Conservation (phyloP, 2,888 invertebrate species). For the Dascillus cervinus region DNA sequence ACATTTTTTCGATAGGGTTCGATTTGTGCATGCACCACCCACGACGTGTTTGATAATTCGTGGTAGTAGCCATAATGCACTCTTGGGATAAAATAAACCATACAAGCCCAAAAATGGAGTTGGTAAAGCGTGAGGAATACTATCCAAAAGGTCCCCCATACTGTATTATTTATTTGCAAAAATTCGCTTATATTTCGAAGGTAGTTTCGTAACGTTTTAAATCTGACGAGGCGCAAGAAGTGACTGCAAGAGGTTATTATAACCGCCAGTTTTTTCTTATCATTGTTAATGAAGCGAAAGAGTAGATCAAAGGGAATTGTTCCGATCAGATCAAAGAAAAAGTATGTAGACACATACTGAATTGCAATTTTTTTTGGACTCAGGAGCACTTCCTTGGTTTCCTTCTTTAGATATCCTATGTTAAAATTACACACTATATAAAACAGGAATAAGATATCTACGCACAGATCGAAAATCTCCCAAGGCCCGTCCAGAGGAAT, state of each 20-base stretch:
- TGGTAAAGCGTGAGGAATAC: conserved; percentile 10
- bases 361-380: conserved; percentile 12
- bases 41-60: conserved; percentile 8
- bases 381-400: conserved; percentile 19
- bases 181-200: conserved; percentile 8
- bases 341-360: conserved; percentile 16
- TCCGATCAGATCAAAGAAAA: conserved; percentile 17
- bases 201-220: conserved; percentile 7
- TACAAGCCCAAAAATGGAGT: conserved; percentile 21
- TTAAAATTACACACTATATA: conserved; percentile 34
- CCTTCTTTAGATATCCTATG: conserved; percentile 26
- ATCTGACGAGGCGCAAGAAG: conserved; percentile 7
- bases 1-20: conserved; percentile 7
- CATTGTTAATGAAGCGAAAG: neutral
- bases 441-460: conserved; percentile 21
- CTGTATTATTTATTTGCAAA: conserved; percentile 1
- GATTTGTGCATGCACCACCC: conserved; percentile 11
- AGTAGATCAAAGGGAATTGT: conserved; percentile 8
- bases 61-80: conserved; percentile 7
- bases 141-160: conserved; percentile 8
- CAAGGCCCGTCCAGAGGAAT: neutral
- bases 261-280: neutral
- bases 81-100: conserved; percentile 14
- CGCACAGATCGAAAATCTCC: conserved; percentile 13
- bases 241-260: conserved; percentile 1